Percentiles rank a stretch among this genome's conserved stretches.
Conservation (phyloP, 2,797 vertebrate genomes). For the Schizopygopsis pylzovi region DNA sequence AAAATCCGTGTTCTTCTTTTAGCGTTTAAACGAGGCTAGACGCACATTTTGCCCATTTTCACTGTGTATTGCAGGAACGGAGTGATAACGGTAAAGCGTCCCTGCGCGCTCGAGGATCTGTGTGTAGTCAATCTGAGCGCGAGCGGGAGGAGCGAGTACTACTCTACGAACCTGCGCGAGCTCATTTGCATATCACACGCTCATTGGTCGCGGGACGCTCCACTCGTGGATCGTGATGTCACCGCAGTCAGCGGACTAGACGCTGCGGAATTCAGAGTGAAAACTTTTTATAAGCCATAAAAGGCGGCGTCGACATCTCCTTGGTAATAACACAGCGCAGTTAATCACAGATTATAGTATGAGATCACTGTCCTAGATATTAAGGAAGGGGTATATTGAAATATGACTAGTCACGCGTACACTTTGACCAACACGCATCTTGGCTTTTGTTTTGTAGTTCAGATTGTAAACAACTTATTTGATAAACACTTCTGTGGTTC, state of each 20-base stretch:
- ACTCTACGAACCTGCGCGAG: conserved; percentile 34
- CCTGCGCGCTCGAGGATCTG: background rate
- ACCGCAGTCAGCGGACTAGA: conserved; percentile 2
- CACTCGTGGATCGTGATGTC: background rate
- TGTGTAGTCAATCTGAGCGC: conserved; percentile 7
- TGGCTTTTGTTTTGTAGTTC: background rate
- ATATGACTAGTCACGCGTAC: background rate
- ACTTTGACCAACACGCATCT: background rate
- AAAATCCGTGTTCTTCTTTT: conserved; percentile 55
- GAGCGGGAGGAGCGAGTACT: background rate
- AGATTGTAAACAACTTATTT: background rate
- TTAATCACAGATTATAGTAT: background rate
- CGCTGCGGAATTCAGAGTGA: background rate
- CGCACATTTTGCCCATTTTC: background rate
- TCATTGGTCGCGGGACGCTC: conserved; percentile 65
- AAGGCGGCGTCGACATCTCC: conserved; percentile 10
- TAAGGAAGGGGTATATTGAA: background rate
- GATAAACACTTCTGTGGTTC: too few relatives aligned
- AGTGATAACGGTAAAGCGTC: conserved; percentile 5
- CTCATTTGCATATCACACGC: conserved; percentile 55
- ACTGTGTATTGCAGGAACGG: background rate
- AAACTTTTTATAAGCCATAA: conserved; percentile 15
- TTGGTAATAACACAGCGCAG: background rate
- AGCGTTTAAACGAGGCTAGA: conserved; percentile 30
- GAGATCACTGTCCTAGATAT: conserved; percentile 3